Evolutionary conservation across 1,140 invertebrate species (phyloP).

Genomic region (Steinernema feltiae): DNA sequence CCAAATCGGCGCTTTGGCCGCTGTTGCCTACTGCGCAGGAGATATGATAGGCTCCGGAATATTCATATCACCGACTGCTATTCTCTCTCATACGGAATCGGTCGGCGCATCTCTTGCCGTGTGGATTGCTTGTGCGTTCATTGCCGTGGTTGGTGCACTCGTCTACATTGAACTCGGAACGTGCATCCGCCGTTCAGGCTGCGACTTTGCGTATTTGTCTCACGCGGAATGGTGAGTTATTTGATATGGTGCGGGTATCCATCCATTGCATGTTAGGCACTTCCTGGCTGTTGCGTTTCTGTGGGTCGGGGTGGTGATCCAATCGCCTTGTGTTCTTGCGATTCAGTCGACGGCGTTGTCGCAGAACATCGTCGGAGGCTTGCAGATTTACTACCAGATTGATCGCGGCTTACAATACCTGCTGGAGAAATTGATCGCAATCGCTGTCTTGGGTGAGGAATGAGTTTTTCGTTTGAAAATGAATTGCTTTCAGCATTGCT

Average conservation of each 20-base stretch:
- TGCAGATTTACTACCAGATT: conserved; percentile 3
- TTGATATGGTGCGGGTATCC: conserved; percentile 13
- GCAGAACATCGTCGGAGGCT: background rate
- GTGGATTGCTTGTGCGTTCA: conserved; percentile 33
- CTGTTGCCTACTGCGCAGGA: conserved; percentile 14
- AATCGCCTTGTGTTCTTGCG: background rate
- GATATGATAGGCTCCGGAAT: conserved; percentile 44
- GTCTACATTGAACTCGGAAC: conserved; percentile 43
- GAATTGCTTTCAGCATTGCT: conserved; percentile 1
- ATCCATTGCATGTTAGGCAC: conserved; percentile 29
- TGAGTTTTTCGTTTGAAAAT: background rate
- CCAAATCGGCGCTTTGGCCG: background rate
- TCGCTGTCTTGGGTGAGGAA: conserved; percentile 9
- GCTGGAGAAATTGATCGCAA: background rate
- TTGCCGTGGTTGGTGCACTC: conserved; percentile 32
- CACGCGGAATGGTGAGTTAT: conserved; percentile 15
- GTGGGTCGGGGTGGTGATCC: background rate
- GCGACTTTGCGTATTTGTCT: conserved; percentile 29
- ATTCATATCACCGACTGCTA: conserved; percentile 38
- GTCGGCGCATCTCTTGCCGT: conserved; percentile 37
- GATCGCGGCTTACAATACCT: background rate
- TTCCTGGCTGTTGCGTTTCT: conserved; percentile 13
- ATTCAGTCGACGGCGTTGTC: background rate
- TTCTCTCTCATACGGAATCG: conserved; percentile 32
- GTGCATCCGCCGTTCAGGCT: conserved; percentile 25